Evolutionary conservation across 2,113 vertebrate genomes (phyloP), one percentile per base, ranked within the genome.

Genomic region (Sitta europaea): DNA sequence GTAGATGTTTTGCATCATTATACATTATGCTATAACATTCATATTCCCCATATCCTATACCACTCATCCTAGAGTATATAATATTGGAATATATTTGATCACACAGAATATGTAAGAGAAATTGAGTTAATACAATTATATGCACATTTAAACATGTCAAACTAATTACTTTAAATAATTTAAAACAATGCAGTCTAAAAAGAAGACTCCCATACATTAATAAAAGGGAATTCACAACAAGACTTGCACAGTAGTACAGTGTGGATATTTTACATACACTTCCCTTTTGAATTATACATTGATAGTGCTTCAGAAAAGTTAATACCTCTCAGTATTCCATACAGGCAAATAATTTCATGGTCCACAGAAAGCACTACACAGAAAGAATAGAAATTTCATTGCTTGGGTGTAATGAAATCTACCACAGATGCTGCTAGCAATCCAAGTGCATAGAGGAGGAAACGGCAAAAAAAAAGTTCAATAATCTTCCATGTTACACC

Each of bases 381-480:
- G 62, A 54, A 82, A 95, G 53, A 96, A 87, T 1, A 78, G 57
- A 93, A 86, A 94, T 92, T 93, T 80, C 83, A 92, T 77, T 93
- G 88, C 88, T 88, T 63, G 45, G 47, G 40, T 86, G 86, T 86
- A 94, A 90, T 66, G 63, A 92, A 92, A 93, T 73, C 91, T 66
- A 94, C 78, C 47, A 83, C 42, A 63, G 82, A 92, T 66, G 59
- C 86, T 90, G 55, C 75, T 90, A 75, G 82, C 9, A 0, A 90
- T 80, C 72, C 63, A 86, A 86, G 38, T 23, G 28, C 63, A 92
- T 6, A 43, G 51, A 86, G 51, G 20, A 94, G 42, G 68, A 95
- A 92, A 90, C 0, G 0, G 72, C 19, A 77, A 88, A 93, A 88
- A 86, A 48, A 72, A 28, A 79, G 51, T 85, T 75, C 74, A 86